phyloP scores from a whole-genome alignment of 1,140 invertebrate species.

The Drosophila nasuta region DNA sequence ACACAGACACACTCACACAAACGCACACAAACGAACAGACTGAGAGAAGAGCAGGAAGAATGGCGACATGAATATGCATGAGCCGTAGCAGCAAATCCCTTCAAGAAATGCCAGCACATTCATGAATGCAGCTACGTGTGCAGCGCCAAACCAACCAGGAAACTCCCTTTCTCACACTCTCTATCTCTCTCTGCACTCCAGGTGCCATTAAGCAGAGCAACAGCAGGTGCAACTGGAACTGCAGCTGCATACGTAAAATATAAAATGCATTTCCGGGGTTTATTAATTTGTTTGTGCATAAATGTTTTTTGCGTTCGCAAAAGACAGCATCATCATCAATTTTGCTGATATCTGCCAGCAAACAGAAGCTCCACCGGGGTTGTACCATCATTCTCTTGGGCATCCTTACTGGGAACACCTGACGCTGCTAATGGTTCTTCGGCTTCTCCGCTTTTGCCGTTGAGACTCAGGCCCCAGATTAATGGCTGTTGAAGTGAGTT shows the following conservation, averaged over 20 bases:
- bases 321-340: conserved; percentile 63
- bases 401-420: conserved; percentile 27
- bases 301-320: conserved; percentile 35
- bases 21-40: background rate
- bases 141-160: background rate
- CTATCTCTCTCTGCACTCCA: conserved; percentile 15
- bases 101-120: conserved; percentile 54
- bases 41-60: background rate
- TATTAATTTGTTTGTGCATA: conserved; percentile 72
- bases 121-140: conserved; percentile 30
- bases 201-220: conserved; percentile 51
- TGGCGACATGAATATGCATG: conserved; percentile 70
- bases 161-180: background rate
- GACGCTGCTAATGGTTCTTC: conserved; percentile 50
- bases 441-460: background rate
- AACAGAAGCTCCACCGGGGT: conserved; percentile 34
- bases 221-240: conserved; percentile 42
- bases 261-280: conserved; percentile 46
- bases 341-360: conserved; percentile 55
- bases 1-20: conserved; percentile 5
- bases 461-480: conserved; percentile 28
- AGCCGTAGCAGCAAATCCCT: conserved; percentile 56
- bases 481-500: conserved; percentile 37
- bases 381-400: conserved; percentile 3
- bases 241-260: conserved; percentile 52